phyloP scores from a whole-genome alignment of 2,797 vertebrate species.

The Chromis chromis region DNA sequence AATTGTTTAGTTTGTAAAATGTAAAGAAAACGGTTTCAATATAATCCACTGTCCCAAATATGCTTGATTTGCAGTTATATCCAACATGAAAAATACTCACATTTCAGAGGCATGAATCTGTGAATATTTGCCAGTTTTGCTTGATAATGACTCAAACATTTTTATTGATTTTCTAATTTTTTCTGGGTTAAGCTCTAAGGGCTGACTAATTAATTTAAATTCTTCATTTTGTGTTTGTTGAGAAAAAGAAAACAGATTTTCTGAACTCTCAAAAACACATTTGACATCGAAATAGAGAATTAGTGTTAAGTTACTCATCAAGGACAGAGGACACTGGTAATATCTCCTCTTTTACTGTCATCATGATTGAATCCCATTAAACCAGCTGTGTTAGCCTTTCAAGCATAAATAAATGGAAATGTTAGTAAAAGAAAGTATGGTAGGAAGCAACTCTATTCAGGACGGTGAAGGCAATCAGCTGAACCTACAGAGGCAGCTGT shows the following conservation, averaged over 20 bases:
- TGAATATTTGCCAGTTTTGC: neutral
- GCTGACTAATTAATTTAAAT: neutral
- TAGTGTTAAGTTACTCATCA: neutral
- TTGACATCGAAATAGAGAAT: neutral
- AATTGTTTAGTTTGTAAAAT: too few species aligned
- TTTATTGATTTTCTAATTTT: too few species aligned
- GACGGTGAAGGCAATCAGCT: slow-evolving; percentile 15
- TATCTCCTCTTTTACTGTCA: neutral
- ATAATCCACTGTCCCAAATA: neutral
- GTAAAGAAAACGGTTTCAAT: neutral
- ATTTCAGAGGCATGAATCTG: neutral
- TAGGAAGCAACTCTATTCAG: slow-evolving; percentile 10
- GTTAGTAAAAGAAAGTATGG: neutral
- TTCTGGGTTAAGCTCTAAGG: too few species aligned
- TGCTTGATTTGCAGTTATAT: neutral
- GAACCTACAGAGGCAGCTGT: slow-evolving; percentile 36
- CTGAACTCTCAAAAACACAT: neutral
- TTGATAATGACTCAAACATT: too few species aligned
- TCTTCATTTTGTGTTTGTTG: neutral
- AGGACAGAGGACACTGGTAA: neutral
- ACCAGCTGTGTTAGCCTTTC: neutral
- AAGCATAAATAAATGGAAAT: slow-evolving; percentile 9
- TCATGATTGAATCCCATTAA: neutral
- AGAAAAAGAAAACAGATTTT: too few species aligned
- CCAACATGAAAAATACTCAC: neutral